Conservation (phyloP, 2,888 invertebrate species). For the Cataglyphis livida region DNA sequence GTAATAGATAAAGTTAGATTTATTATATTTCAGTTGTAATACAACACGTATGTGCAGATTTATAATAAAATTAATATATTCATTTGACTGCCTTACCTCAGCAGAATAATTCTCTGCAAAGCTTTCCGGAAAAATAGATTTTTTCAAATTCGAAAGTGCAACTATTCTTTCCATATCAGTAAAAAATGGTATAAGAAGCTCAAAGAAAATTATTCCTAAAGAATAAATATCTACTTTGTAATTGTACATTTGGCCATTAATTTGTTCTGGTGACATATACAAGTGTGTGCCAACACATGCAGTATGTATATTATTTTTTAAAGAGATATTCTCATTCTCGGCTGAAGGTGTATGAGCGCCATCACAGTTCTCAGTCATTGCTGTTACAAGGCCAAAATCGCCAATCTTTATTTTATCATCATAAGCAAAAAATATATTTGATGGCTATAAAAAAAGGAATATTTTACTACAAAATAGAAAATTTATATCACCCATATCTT, state of each 20-base stretch:
- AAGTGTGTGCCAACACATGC: conserved; percentile 94
- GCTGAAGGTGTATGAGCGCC: conserved; percentile 76
- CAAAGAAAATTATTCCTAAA: conserved; percentile 96
- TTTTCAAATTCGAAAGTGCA: conserved; percentile 89
- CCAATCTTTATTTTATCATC: conserved; percentile 98
- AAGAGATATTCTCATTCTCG: conserved; percentile 78
- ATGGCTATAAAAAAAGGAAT: conserved; percentile 87
- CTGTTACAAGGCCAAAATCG: conserved; percentile 99
- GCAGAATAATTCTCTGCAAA: conserved; percentile 89
- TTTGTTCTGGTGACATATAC: conserved; percentile 99
- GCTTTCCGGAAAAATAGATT: conserved; percentile 89
- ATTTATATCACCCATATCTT: neutral
- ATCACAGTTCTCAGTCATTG: conserved; percentile 89
- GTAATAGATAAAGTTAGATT: conserved; percentile 74
- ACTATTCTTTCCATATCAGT: conserved; percentile 96
- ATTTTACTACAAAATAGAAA: conserved; percentile 18
- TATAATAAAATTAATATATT: conserved; percentile 8
- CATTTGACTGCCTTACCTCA: conserved; percentile 88
- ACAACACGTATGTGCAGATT: neutral
- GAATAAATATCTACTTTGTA: conserved; percentile 98
- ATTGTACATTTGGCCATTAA: conserved; percentile 91
- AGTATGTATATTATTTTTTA: conserved; percentile 85
- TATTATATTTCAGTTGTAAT: neutral
- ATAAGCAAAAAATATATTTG: conserved; percentile 96
- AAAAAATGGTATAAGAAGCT: conserved; percentile 94